Evolutionary conservation across 2,113 vertebrate genomes (phyloP), one percentile per base, ranked within the genome.

Genomic region (Lophotis ruficrista): DNA sequence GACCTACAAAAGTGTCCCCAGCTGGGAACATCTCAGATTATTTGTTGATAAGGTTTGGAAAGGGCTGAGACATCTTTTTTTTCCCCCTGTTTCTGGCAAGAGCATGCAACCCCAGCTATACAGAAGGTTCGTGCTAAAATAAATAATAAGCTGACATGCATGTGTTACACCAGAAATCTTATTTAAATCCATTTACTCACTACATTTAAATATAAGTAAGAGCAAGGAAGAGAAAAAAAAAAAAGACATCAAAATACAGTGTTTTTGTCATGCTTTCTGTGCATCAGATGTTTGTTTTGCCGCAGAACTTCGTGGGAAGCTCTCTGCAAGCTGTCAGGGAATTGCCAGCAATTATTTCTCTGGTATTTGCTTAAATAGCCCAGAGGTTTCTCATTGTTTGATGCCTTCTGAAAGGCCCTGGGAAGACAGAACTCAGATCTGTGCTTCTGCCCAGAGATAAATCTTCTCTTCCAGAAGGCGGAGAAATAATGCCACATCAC

Each of bases 311-410:
- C 77, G 12, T 1, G 1, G 56, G 60, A 77, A 77, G 75, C 77
- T 66, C 41, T 77, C 60, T 76, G 72, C 50, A 84, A 89, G 76
- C 83, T 96, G 76, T 48, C 83, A 41, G 95, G 71, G 76, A 87
- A 87, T 75, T 91, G 83, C 89, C 78, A 91, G 77, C 73, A 80
- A 91, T 93, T 87, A 93, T 77, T 93, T 89, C 68, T 62, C 33
- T 78, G 81, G 35, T 87, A 77, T 93, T 96, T 96, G 64, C 83
- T 87, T 93, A 83, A 96, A 73, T 24, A 91, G 68, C 89, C 68
- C 50, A 8, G 37, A 96, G 93, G 47, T 93, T 89, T 83, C n/a
- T 65, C 28, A 31, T 14, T 48, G 51, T 58, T 50, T 73, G 45
- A 33, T 65, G 84, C 87, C 58, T 94, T 57, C 65, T 51, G 79